Evolutionary conservation across 2,113 vertebrate species (phyloP).

Genomic region (Sula dactylatra): DNA sequence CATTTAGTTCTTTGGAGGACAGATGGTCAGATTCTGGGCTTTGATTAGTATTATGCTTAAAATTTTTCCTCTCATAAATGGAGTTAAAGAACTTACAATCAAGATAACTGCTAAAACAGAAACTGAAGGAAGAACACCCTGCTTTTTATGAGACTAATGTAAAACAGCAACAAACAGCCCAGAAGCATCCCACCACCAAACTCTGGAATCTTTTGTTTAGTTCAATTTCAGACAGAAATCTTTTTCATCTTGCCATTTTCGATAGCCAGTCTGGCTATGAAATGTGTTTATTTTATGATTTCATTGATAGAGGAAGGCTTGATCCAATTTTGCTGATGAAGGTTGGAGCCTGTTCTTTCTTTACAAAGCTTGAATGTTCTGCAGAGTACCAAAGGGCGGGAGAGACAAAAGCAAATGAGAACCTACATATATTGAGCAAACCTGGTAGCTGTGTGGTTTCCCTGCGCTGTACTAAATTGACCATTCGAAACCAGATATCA

Average conservation of each 20-base stretch:
- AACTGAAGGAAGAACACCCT: background rate
- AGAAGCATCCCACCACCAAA: background rate
- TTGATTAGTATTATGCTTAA: background rate
- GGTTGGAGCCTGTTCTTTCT: background rate
- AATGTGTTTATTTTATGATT: background rate
- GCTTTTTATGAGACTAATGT: background rate
- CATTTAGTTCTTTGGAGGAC: background rate
- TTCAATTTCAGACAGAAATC: background rate
- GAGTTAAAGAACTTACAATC: background rate
- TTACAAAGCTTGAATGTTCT: background rate
- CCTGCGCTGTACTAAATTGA: background rate
- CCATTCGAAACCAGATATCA: background rate
- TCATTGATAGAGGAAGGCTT: background rate
- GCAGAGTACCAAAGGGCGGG: background rate
- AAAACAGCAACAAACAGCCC: background rate
- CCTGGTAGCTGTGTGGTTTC: background rate
- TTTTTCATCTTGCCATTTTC: background rate
- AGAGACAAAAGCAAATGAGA: background rate
- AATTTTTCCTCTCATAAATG: background rate
- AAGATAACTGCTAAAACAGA: background rate
- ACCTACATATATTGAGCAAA: background rate
- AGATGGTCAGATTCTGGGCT: background rate
- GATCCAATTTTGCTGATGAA: background rate
- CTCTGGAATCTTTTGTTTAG: background rate
- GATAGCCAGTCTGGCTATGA: background rate